Conservation (phyloP, 2,888 invertebrate species). For the Tenthredo mesomela region DNA sequence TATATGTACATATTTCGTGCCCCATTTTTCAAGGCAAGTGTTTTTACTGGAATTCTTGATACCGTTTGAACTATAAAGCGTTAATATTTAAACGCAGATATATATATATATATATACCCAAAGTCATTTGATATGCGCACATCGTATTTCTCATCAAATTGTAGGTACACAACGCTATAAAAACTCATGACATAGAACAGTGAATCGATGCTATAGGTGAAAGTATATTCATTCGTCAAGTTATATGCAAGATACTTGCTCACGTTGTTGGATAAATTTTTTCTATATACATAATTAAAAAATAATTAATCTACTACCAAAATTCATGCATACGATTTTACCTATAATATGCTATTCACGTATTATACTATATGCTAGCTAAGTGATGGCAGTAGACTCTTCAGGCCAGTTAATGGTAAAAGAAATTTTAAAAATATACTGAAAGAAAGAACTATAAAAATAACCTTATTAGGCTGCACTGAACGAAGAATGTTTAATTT, state of each 20-base stretch:
- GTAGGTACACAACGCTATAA: background rate
- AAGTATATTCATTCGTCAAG: constrained; percentile 6
- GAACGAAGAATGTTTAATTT: background rate
- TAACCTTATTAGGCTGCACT: background rate
- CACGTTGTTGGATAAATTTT: constrained; percentile 1
- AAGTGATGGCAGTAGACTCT: background rate
- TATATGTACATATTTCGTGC: constrained; percentile 3
- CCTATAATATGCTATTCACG: background rate
- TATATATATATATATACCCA: background rate
- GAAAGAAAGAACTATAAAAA: background rate
- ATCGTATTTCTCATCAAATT: background rate
- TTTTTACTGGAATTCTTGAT: background rate
- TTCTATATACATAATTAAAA: background rate
- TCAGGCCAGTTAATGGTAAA: background rate
- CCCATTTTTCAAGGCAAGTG: background rate
- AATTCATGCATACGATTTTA: too few species aligned
- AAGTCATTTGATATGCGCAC: background rate
- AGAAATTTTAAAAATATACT: background rate
- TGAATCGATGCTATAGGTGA: background rate
- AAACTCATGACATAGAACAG: background rate
- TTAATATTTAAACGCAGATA: background rate
- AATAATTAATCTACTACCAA: background rate
- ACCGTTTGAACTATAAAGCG: too few species aligned
- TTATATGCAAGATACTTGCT: background rate
- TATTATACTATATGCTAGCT: too few species aligned